phyloP scores from a whole-genome alignment of 2,797 vertebrate species.

The Steatocranus sp. region DNA sequence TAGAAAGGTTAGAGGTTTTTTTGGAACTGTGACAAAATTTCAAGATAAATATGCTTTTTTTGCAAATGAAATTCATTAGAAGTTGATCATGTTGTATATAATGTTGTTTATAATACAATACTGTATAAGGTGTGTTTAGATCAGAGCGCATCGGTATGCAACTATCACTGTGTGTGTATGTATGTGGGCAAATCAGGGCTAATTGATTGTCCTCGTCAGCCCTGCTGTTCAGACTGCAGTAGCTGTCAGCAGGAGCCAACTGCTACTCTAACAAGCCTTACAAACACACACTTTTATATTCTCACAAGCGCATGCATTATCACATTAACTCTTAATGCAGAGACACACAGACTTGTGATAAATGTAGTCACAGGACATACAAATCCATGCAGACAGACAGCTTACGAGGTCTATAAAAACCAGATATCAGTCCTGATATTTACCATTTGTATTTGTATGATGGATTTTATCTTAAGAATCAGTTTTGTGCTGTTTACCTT shows the following conservation, averaged over 20 bases:
- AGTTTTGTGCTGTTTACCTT: not conserved
- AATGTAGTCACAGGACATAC: not conserved
- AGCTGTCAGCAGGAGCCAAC: constrained; percentile 65
- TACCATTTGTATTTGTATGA: constrained; percentile 3
- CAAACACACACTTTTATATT: not conserved
- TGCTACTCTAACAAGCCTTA: constrained; percentile 59
- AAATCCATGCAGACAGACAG: not conserved
- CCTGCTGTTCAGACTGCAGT: constrained; percentile 63
- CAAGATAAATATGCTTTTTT: not conserved
- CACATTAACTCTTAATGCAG: not conserved
- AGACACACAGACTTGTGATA: not conserved
- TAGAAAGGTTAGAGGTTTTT: not conserved
- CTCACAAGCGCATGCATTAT: not conserved
- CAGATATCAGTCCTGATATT: constrained; percentile 4
- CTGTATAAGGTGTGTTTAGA: not conserved
- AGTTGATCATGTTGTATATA: not conserved
- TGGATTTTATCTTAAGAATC: constrained; percentile 8
- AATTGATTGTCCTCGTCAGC: constrained; percentile 71
- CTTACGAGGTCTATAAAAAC: not conserved
- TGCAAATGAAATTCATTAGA: not conserved
- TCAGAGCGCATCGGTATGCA: not conserved
- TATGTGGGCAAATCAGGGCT: constrained; percentile 31
- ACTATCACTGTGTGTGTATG: not conserved
- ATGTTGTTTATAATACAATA: not conserved
- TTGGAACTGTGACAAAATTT: not conserved